phyloP scores from a whole-genome alignment of 2,797 vertebrate genomes.

The Gallinago solitaria region DNA sequence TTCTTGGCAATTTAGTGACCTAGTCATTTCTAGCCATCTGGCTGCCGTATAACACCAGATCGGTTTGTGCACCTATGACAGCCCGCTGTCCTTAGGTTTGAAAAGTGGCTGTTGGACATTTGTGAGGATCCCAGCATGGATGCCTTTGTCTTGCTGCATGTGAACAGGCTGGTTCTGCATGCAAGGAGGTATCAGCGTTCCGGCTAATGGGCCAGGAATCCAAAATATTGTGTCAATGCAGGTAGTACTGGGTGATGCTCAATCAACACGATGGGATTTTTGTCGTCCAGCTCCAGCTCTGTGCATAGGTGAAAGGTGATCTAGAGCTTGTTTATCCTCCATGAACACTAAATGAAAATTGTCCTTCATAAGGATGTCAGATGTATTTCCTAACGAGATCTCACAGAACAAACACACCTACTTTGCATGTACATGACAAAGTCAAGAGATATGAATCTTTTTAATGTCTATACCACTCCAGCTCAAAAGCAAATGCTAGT shows the following conservation, averaged over 20 bases:
- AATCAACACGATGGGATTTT: not conserved
- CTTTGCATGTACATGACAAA: not conserved
- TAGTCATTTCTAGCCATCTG: not conserved
- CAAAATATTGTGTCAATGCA: not conserved
- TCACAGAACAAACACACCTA: not conserved
- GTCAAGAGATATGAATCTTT: not conserved
- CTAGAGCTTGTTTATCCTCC: not conserved
- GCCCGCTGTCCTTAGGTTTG: not conserved
- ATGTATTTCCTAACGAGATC: not conserved
- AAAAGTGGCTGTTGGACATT: not conserved
- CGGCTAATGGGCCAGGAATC: not conserved
- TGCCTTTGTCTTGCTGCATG: not conserved
- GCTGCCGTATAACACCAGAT: not conserved
- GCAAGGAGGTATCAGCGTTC: not conserved
- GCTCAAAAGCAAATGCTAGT: not conserved
- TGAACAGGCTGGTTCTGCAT: not conserved
- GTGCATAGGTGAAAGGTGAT: not conserved
- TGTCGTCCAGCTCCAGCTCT: not conserved
- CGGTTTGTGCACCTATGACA: not conserved
- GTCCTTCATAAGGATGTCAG: not conserved
- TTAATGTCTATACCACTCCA: not conserved
- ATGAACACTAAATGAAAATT: not conserved
- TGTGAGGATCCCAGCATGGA: not conserved
- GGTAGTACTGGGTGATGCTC: not conserved
- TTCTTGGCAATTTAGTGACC: not conserved